Evolutionary conservation across 92 coral and sea anemone genomes (phyloP), one percentile per base, ranked within the genome.

Genomic region (Porites rus): DNA sequence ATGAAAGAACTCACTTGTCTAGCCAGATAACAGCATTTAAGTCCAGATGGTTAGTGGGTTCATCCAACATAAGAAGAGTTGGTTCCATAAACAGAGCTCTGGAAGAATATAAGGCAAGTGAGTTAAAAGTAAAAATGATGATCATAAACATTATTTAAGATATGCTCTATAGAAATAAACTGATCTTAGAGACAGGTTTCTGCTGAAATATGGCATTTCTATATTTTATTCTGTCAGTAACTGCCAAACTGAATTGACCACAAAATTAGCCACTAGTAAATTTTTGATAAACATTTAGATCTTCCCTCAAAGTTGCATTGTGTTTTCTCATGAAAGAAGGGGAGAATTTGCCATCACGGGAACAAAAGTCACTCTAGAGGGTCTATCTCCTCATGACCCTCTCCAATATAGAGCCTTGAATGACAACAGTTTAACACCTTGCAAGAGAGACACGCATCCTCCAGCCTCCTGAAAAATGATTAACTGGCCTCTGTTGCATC

Each of bases 401-500:
- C 46, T 38, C 6, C 14, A 25, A 69, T 10, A 22, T 8, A 56
- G 14, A 10, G 6, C 1, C 0, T 9, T 25, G 5, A 7, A 4
- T 69, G 53, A 13, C 1, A 70, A 31, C 13, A 3, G 8, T 1
- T 1, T 22, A 50, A 1, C 87, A 96, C 98, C 99, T 93, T 50
- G 99, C 98, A 38, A 95, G 88, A 5, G 99, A 95, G 18, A 97
- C 99, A 81, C 99, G 94, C 99, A 96, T 96, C 65, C 98, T 91
- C 99, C 99, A 97, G 61, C 99, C 99, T 53, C 99, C 99, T 6
- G 99, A 97, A 81, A 97, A 97, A 65, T 95, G 98, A 73, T 90
- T 93, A 75, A 96, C 98, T 19, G 99, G 97, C 67, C 99, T 91
- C 74, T 93, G 92, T 73, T 97, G 99, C 99, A 97, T 97, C 82